These are phyloP conservation scores for Andricus grossulariae DNA, from an alignment of 1,140 invertebrate species.

Conservation along the genomic window DNA sequence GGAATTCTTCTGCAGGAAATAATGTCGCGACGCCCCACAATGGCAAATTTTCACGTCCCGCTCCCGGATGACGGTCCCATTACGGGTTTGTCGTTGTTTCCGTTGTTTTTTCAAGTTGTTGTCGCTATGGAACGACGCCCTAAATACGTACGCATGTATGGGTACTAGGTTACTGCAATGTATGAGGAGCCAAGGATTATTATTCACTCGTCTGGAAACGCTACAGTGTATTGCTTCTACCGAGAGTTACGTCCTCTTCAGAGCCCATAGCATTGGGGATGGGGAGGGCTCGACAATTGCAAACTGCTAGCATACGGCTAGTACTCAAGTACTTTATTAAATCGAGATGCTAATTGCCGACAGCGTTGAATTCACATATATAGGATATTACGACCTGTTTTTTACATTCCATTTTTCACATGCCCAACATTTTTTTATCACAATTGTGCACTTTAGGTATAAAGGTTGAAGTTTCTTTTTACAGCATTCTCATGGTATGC, in stretches of 20 bases:
- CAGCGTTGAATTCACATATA: constrained; percentile 29
- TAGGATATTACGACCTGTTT: constrained; percentile 16
- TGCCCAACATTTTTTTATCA: constrained; percentile 1
- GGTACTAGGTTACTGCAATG: constrained; percentile 30
- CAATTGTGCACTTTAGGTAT: too few relatives aligned
- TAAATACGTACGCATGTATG: constrained; percentile 41
- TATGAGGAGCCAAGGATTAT: constrained; percentile 59
- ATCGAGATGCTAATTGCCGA: constrained; percentile 71
- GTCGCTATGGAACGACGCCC: constrained; percentile 17
- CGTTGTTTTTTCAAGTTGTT: constrained; percentile 41
- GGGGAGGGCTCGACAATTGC: constrained; percentile 30
- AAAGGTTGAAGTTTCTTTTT: too few relatives aligned
- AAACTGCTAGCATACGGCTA: constrained; percentile 72
- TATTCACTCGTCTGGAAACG: constrained; percentile 72
- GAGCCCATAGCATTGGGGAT: constrained; percentile 37
- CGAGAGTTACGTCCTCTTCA: constrained; percentile 61
- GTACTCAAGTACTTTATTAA: constrained; percentile 67
- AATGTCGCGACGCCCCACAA: constrained; percentile 44
- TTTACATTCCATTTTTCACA: constrained; percentile 39
- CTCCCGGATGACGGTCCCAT: constrained; percentile 36
- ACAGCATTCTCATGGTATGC: too few relatives aligned
- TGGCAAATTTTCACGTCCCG: constrained; percentile 32
- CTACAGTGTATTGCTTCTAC: constrained; percentile 68
- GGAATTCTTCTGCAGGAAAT: constrained; percentile 62
- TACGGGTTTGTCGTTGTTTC: constrained; percentile 47